Percentiles rank a stretch among this genome's conserved stretches.
Evolutionary conservation across 2,113 vertebrate species (phyloP).

Genomic region (Regulus satrapa): DNA sequence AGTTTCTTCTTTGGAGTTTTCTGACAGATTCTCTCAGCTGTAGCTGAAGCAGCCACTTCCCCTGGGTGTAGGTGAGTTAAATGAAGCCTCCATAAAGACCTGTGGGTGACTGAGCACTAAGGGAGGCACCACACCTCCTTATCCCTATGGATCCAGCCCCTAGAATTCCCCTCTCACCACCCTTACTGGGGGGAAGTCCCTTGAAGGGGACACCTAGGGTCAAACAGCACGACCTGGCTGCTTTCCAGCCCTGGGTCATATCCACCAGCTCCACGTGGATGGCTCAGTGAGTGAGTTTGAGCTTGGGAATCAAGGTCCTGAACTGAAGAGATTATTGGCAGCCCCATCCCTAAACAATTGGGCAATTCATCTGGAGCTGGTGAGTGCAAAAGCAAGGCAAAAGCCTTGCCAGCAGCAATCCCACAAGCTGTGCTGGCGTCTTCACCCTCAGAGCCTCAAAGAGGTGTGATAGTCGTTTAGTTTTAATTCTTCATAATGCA

Average conservation of each 20-base stretch:
- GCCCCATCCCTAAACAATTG: neutral
- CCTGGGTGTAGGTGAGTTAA: neutral
- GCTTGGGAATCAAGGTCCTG: neutral
- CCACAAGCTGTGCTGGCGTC: neutral
- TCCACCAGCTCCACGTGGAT: fast-evolving
- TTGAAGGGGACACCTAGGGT: neutral
- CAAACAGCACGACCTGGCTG: neutral
- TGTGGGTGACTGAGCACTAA: neutral
- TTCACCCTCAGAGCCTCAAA: neutral
- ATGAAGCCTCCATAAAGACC: neutral
- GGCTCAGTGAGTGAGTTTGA: neutral
- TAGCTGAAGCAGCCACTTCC: neutral
- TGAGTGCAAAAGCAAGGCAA: neutral
- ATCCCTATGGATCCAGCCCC: neutral
- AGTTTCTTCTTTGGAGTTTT: neutral
- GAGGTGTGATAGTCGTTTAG: neutral
- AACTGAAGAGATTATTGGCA: neutral
- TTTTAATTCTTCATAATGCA: neutral
- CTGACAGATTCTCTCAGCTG: neutral
- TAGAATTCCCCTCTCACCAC: neutral
- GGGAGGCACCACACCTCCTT: neutral
- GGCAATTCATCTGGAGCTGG: neutral
- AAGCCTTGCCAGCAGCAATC: neutral
- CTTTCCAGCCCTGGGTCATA: neutral
- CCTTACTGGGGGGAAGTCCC: neutral